Conservation (phyloP, 2,888 invertebrate species). For the Meiosimyza decipiens region DNA sequence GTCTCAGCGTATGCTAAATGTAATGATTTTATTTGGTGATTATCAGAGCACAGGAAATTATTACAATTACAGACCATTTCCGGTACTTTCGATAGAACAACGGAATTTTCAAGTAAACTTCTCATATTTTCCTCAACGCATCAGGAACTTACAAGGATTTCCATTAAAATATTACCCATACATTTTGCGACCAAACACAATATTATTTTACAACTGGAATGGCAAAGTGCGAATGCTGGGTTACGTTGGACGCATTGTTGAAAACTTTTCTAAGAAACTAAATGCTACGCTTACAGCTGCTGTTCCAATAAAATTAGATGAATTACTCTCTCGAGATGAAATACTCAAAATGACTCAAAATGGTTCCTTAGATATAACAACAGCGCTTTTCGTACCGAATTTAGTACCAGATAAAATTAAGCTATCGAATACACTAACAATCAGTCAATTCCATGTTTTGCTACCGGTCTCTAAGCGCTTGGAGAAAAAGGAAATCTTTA, state of each 20-base stretch:
- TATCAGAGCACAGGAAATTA: not conserved
- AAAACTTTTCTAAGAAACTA: slow-evolving; percentile 39
- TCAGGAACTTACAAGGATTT: slow-evolving; percentile 14
- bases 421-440: too few species aligned
- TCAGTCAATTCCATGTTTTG: too few species aligned
- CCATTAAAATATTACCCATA: slow-evolving; percentile 34
- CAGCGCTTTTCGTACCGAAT: not conserved
- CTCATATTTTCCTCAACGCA: slow-evolving; percentile 24
- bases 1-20: slow-evolving; percentile 18
- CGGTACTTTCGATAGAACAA: not conserved
- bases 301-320: not conserved
- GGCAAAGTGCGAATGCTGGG: slow-evolving; percentile 42
- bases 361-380: slow-evolving; percentile 39
- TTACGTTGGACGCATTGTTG: slow-evolving; percentile 42
- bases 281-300: slow-evolving; percentile 45
- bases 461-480: too few species aligned
- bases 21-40: slow-evolving; percentile 13
- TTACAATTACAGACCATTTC: slow-evolving; percentile 17
- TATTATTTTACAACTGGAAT: slow-evolving; percentile 35
- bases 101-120: not conserved
- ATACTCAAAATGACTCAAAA: not conserved
- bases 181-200: slow-evolving; percentile 45
- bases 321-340: not conserved
- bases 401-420: slow-evolving; percentile 11
- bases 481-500: too few species aligned